These are phyloP conservation scores for Ptilonorhynchus violaceus DNA, from an alignment of 2,113 vertebrate genomes.

Conservation along the genomic window DNA sequence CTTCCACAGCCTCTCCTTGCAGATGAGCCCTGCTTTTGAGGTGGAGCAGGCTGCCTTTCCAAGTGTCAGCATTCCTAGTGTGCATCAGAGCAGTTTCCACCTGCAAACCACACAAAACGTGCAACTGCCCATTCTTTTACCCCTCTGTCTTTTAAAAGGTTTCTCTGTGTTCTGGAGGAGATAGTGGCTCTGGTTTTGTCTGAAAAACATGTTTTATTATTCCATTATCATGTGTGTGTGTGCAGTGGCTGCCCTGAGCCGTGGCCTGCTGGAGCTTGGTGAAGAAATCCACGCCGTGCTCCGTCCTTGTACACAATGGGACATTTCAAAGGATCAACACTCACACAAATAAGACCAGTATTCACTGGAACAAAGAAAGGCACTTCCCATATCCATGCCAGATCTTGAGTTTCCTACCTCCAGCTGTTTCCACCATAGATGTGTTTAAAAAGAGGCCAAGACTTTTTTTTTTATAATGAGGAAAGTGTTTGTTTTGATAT, in stretches of 20 bases:
- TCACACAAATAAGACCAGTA: constrained; percentile 30
- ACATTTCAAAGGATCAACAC: constrained; percentile 26
- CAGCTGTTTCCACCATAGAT: constrained; percentile 62
- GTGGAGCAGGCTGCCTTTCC: background rate
- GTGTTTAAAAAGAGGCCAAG: constrained; percentile 53
- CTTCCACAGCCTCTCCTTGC: background rate
- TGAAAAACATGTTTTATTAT: background rate
- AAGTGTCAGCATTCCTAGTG: constrained; percentile 24
- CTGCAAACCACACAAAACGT: background rate
- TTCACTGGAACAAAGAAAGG: constrained; percentile 58
- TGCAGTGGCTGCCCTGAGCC: background rate
- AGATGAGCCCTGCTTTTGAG: background rate
- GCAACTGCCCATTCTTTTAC: background rate
- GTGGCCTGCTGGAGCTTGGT: background rate
- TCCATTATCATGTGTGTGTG: background rate
- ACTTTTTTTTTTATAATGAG: background rate
- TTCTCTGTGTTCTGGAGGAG: background rate
- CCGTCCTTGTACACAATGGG: background rate
- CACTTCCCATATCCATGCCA: constrained; percentile 59
- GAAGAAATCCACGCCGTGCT: background rate
- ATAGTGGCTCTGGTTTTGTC: background rate
- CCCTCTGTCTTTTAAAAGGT: background rate
- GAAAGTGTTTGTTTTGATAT: constrained; percentile 57
- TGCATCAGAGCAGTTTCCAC: constrained; percentile 5
- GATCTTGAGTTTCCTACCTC: constrained; percentile 61